A percentile compares a stretch with the other conserved stretches of the same genome.
Evolutionary conservation across 2,797 vertebrate genomes (phyloP).

Genomic region (Lithobates pipiens): DNA sequence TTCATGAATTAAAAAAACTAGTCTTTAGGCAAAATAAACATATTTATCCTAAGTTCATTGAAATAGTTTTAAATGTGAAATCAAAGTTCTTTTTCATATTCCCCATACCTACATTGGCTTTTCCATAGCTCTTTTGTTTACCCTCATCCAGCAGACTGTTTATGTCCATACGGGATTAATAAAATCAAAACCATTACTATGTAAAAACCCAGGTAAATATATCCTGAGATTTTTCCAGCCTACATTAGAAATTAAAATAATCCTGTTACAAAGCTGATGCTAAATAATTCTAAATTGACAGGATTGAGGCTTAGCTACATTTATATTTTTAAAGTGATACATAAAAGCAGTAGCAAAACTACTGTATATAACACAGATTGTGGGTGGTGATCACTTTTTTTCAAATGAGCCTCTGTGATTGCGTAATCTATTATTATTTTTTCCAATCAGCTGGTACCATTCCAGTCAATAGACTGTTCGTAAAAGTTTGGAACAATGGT

Average conservation of each 20-base stretch:
- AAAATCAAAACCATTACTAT: neutral
- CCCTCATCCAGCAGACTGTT: too few species aligned
- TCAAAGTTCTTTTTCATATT: neutral
- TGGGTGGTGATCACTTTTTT: too few species aligned
- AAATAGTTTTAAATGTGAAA: neutral
- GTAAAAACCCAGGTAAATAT: neutral
- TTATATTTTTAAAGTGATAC: too few species aligned
- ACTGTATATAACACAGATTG: too few species aligned
- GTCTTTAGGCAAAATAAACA: slow-evolving; percentile 7
- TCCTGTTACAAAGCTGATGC: neutral
- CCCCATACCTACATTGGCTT: neutral
- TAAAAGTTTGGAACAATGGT: too few species aligned
- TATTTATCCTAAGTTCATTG: neutral
- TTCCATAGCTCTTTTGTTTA: neutral
- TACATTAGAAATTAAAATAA: neutral
- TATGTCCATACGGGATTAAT: neutral
- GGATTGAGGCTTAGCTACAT: neutral
- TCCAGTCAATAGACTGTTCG: too few species aligned
- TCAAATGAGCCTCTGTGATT: too few species aligned
- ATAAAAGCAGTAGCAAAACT: too few species aligned
- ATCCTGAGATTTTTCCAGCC: neutral
- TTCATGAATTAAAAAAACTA: neutral
- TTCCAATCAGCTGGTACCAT: too few species aligned
- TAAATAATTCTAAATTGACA: neutral
- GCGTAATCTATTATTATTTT: too few species aligned